Percentiles rank a stretch among this genome's conserved stretches.
phyloP scores from a whole-genome alignment of 2,888 invertebrate genomes.

The Pammene fasciana region DNA sequence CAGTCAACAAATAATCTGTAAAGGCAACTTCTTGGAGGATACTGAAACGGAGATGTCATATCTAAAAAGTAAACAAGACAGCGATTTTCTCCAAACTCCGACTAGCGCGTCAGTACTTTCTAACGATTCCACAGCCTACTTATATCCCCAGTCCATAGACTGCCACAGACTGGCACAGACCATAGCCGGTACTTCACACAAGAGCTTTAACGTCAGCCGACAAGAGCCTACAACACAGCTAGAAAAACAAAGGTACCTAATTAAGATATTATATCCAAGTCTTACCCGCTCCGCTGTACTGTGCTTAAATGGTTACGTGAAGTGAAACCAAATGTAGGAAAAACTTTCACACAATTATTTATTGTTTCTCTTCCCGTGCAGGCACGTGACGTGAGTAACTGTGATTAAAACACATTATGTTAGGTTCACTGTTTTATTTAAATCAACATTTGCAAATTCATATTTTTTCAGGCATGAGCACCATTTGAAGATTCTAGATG shows the following conservation, averaged over 20 bases:
- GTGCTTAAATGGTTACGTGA: too few relatives aligned
- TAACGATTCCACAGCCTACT: conserved; percentile 55
- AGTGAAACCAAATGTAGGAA: too few relatives aligned
- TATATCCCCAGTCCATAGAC: conserved; percentile 51
- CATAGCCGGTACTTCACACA: conserved; percentile 48
- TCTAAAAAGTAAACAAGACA: conserved; percentile 54
- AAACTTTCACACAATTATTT: too few relatives aligned
- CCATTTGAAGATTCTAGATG: conserved; percentile 33
- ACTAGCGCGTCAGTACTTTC: conserved; percentile 57
- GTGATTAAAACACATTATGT: too few relatives aligned
- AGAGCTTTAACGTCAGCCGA: conserved; percentile 44
- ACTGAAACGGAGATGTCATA: conserved; percentile 68
- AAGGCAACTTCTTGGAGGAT: conserved; percentile 68
- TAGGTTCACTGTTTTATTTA: too few relatives aligned
- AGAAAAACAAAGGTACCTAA: conserved; percentile 1
- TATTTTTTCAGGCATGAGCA: not conserved
- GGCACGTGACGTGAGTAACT: too few relatives aligned
- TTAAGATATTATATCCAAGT: not conserved
- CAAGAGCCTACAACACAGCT: not conserved
- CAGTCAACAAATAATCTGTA: conserved; percentile 59
- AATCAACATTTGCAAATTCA: not conserved
- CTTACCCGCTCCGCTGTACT: too few relatives aligned
- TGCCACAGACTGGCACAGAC: too few relatives aligned
- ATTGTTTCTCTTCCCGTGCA: too few relatives aligned
- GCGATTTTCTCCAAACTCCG: conserved; percentile 48